Percentiles rank a stretch among this genome's conserved stretches.
Evolutionary conservation across 2,113 vertebrate genomes (phyloP).

Genomic region (Dicrurus megarhynchus): DNA sequence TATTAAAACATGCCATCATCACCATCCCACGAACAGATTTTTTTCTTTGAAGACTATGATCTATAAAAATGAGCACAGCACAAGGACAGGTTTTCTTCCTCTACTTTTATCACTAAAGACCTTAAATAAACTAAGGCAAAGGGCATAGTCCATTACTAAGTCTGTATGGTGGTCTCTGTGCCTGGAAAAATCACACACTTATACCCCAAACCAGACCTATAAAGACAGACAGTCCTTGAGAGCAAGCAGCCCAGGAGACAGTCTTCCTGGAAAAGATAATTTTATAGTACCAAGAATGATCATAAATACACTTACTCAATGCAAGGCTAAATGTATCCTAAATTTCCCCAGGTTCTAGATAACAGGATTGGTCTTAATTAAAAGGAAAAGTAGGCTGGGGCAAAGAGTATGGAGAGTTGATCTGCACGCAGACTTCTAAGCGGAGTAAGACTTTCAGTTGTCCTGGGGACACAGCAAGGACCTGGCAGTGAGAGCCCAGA

Average conservation of each 20-base stretch:
- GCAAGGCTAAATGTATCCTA: neutral
- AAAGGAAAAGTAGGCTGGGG: neutral
- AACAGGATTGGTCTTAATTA: conserved; percentile 5
- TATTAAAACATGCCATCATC: neutral
- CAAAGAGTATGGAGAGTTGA: neutral
- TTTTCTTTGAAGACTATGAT: neutral
- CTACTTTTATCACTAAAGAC: neutral
- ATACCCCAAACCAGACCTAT: neutral
- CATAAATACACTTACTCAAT: neutral
- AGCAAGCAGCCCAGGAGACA: neutral
- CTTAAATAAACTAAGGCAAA: neutral
- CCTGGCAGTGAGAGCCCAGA: neutral
- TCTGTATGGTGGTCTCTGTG: neutral
- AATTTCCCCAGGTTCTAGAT: neutral
- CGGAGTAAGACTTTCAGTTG: neutral
- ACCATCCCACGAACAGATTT: neutral
- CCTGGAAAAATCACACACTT: neutral
- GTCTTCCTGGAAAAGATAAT: neutral
- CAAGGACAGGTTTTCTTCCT: neutral
- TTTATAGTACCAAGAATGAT: neutral
- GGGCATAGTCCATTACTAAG: neutral
- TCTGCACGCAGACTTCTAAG: neutral
- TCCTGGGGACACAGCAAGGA: neutral
- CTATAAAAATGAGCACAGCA: neutral
- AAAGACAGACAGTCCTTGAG: neutral